These are phyloP conservation scores for Erpobdella octoculata DNA, from an alignment of 2,888 invertebrate genomes.

Conservation along the genomic window DNA sequence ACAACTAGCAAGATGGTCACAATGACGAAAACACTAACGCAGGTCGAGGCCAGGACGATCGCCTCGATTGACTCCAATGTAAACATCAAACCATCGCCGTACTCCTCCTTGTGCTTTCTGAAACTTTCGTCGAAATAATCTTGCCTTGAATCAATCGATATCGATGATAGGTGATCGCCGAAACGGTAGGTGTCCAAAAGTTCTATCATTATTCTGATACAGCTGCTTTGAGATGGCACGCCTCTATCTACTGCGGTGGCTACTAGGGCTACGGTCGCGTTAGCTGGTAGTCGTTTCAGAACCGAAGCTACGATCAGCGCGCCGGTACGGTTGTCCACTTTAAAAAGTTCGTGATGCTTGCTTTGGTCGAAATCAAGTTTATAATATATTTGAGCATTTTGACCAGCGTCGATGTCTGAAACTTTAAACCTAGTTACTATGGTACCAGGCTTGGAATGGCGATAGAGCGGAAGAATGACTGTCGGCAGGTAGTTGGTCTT, in stretches of 20 bases:
- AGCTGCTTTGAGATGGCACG: background rate
- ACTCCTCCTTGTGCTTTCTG: background rate
- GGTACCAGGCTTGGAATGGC: background rate
- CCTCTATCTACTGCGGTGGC: conserved; percentile 7
- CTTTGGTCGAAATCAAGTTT: background rate
- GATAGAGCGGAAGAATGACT: conserved; percentile 4
- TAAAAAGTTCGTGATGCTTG: background rate
- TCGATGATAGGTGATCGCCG: background rate
- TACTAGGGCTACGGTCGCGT: background rate
- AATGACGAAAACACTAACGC: background rate
- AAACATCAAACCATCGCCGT: background rate
- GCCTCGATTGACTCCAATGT: background rate
- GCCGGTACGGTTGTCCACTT: conserved; percentile 5
- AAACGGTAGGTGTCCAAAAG: conserved; percentile 3
- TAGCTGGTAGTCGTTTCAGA: background rate
- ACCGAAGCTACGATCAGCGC: conserved; percentile 3
- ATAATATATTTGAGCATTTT: background rate
- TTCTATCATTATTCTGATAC: conserved; percentile 3
- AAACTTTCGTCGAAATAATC: background rate
- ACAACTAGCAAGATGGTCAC: background rate
- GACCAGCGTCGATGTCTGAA: background rate
- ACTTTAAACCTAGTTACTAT: conserved; percentile 8
- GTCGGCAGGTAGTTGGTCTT: background rate
- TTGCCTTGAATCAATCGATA: background rate
- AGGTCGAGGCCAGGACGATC: conserved; percentile 3